Evolutionary conservation across 92 coral and sea anemone genomes (phyloP), one percentile per base, ranked within the genome.

Genomic region (Epizoanthus ramosus): DNA sequence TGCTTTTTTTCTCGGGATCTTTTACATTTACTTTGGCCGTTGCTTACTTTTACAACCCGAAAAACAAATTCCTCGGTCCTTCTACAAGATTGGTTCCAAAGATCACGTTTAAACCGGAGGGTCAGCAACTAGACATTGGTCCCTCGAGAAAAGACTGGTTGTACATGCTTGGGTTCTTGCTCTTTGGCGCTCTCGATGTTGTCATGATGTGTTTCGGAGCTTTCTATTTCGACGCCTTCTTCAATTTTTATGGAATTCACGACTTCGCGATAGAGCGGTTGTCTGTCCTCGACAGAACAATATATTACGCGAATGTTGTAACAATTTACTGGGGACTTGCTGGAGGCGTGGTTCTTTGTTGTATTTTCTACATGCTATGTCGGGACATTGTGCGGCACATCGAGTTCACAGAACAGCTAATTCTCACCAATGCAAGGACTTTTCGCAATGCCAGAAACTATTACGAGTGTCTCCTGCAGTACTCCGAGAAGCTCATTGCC

Each of bases 281-380:
- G 18, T 50, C 68, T 54, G 82, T 24, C 6, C 33, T 58, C 37
- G 45, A 84, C 33, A 73, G 66, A 25, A 61, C 54, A 22, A 25
- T 87, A 19, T 87, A 87, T 61, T 84, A 67, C 57, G 64, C 68
- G 7, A 60, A 61, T 10, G 76, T 87, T 8, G 84, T 47, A 3
- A 25, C 41, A 0, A 65, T 87, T 2, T 84, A 84, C 85, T 87
- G 87, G 83, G 89, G 89, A 0, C 84, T 87, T 28, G 16, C 72
- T 1, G 76, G 87, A 6, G 86, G 77, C 0, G 91, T 85, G 24
- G 89, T 73, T 4, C 72, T 84, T 10, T 91, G 92, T 19, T 89
- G 94, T 53, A 68, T 74, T 53, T 91, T 91, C 74, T 91, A 80
- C 66, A 79, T 91, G 61, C 77, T 82, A 22, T 88, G 94, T 43